Evolutionary conservation across 2,113 vertebrate genomes (phyloP), one percentile per base, ranked within the genome.

Genomic region (rabbit (Oryctolagus cuniculus)): DNA sequence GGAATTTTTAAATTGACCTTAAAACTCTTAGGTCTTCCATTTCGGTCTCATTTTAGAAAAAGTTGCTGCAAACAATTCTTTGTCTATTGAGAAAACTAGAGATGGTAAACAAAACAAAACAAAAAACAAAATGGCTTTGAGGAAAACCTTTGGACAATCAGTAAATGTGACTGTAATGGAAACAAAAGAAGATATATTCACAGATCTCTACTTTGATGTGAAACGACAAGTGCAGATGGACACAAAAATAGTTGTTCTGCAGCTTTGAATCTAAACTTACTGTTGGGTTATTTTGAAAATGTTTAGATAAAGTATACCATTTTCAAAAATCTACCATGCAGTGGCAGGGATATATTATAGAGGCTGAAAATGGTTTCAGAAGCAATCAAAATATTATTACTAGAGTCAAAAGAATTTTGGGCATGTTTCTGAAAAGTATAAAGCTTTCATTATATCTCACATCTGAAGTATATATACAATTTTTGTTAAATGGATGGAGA

Each of bases 241-340:
- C 83, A 91, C 27, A 73, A 61, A 97, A 77, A 96, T 85, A 69
- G 90, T 78, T 69, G 25, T 64, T 93, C 58, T 80, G 75, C 11
- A 73, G 67, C 49, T 93, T 73, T 94, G 90, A 96, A 94, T 84
- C 77, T 91, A 90, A 94, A 93, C 55, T 91, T 87, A 73, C 77
- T 87, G 10, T 70, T 94, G 29, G 29, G 74, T 89, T 87, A 74
- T 93, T 95, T 96, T 74, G 44, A 90, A 96, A 96, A 80, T 96
- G 64, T 95, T 96, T 93, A 72, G 51, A 88, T 94, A 64, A 78
- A 96, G n/a, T 83, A 69, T 36, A 79, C 55, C 17, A n/a, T 61
- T 96, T 96, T 88, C 82, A 86, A 83, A 96, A 92, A 55, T 95
- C 69, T 79, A 53, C 77, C 72, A 69, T 66, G 70, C 55, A 38